Conservation (phyloP, 2,888 invertebrate species). For the Pimpla rufipes region DNA sequence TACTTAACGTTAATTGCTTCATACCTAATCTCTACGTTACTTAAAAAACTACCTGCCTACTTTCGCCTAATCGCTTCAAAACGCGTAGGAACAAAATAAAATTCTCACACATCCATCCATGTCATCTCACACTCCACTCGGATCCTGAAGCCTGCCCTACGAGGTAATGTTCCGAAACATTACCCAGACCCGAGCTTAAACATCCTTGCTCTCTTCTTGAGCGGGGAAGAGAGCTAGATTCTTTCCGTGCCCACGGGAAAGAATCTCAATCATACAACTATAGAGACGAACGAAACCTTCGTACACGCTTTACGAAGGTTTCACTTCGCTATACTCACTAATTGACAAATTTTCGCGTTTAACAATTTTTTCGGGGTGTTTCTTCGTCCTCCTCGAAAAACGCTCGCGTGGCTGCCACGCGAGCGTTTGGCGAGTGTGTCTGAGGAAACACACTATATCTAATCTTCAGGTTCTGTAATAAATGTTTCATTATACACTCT, state of each 20-base stretch:
- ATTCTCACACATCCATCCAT: neutral
- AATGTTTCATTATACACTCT: constrained; percentile 17
- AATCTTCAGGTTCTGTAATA: constrained; percentile 3
- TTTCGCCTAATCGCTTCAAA: neutral
- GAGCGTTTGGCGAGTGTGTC: too few species aligned
- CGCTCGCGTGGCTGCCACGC: constrained; percentile 9
- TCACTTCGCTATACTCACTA: neutral
- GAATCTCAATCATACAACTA: neutral
- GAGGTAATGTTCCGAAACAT: too few species aligned
- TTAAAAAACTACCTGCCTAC: neutral
- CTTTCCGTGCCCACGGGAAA: neutral
- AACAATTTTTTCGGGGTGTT: constrained; percentile 28
- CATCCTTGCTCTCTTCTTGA: neutral
- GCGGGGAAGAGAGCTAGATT: neutral
- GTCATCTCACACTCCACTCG: neutral
- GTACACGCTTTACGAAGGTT: neutral
- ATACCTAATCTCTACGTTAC: neutral
- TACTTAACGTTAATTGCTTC: too few species aligned
- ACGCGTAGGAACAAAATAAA: neutral
- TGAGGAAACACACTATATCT: too few species aligned
- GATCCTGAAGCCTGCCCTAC: neutral
- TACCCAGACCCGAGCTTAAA: neutral
- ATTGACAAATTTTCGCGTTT: neutral
- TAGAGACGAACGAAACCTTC: neutral
- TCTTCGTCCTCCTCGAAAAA: constrained; percentile 18